A percentile compares a stretch with the other conserved stretches of the same genome.
These are phyloP conservation scores for Gryon sp. DNA, from an alignment of 1,140 invertebrate species.

Conservation along the genomic window DNA sequence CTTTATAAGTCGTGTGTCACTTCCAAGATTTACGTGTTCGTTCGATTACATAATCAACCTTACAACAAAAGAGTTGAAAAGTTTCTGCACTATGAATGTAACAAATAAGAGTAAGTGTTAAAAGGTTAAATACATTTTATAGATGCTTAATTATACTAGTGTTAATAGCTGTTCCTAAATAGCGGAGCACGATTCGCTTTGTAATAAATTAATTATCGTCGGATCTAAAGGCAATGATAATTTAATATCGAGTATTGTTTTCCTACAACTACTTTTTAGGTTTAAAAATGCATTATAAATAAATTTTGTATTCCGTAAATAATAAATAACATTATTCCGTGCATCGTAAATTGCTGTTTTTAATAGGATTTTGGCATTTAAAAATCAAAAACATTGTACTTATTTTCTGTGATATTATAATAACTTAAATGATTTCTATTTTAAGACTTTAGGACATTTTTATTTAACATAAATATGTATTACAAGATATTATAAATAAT, in stretches of 20 bases:
- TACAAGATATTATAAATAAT: too few species aligned
- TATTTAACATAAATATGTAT: too few species aligned
- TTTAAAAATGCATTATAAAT: too few species aligned
- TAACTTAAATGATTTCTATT: too few species aligned
- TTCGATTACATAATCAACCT: conserved; percentile 5
- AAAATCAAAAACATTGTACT: too few species aligned
- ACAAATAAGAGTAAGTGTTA: conserved; percentile 14
- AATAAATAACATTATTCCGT: too few species aligned
- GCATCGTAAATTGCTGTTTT: too few species aligned
- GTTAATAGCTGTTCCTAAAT: conserved; percentile 17
- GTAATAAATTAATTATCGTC: conserved; percentile 33
- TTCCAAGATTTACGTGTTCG: conserved; percentile 14
- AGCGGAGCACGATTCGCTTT: neutral
- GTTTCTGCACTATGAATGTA: conserved; percentile 8
- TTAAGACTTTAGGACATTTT: too few species aligned
- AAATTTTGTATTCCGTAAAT: too few species aligned
- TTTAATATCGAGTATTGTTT: conserved; percentile 17
- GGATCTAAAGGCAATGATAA: neutral
- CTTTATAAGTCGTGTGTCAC: conserved; percentile 15
- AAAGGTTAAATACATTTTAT: conserved; percentile 35
- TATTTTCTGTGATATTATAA: too few species aligned
- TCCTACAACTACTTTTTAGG: neutral
- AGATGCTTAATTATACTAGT: conserved; percentile 19
- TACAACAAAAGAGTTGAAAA: conserved; percentile 34
- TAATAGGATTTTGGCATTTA: too few species aligned